A percentile compares a stretch with the other conserved stretches of the same genome.
phyloP scores from a whole-genome alignment of 2,113 vertebrate genomes.

The Anarhynchus alexandrinus region DNA sequence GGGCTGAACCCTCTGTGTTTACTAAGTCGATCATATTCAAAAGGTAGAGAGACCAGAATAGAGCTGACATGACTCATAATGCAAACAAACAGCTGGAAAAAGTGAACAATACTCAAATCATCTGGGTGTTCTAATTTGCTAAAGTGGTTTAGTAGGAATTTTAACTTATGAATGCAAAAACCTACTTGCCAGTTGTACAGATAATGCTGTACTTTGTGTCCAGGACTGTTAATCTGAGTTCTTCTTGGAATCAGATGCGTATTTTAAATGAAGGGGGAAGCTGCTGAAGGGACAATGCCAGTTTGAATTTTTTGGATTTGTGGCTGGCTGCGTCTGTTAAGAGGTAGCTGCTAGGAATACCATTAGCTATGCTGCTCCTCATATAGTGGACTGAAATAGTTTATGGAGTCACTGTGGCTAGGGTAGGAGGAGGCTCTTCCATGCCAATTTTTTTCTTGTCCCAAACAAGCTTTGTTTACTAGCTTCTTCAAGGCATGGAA shows the following conservation, averaged over 20 bases:
- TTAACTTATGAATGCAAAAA: background rate
- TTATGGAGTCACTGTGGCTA: background rate
- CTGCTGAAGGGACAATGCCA: background rate
- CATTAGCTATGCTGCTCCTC: background rate
- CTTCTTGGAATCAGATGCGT: background rate
- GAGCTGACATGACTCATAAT: constrained; percentile 47
- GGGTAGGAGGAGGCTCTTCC: background rate
- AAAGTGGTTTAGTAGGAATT: constrained; percentile 24
- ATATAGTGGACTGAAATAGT: background rate
- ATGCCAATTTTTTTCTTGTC: background rate
- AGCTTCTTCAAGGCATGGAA: background rate
- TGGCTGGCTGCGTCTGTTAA: background rate
- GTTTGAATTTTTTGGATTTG: background rate
- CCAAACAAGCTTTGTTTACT: background rate
- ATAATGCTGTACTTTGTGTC: constrained; percentile 1
- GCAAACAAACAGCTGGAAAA: constrained; percentile 57
- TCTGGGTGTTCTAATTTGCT: background rate
- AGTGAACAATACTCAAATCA: constrained; percentile 17
- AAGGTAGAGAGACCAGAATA: constrained; percentile 24
- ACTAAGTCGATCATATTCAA: background rate
- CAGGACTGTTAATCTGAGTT: background rate
- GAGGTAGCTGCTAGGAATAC: background rate
- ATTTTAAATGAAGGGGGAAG: background rate
- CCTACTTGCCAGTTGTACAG: background rate
- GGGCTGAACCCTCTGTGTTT: background rate